Evolutionary conservation across 2,113 vertebrate species (phyloP).

Genomic region (Rhinolophus sinicus): DNA sequence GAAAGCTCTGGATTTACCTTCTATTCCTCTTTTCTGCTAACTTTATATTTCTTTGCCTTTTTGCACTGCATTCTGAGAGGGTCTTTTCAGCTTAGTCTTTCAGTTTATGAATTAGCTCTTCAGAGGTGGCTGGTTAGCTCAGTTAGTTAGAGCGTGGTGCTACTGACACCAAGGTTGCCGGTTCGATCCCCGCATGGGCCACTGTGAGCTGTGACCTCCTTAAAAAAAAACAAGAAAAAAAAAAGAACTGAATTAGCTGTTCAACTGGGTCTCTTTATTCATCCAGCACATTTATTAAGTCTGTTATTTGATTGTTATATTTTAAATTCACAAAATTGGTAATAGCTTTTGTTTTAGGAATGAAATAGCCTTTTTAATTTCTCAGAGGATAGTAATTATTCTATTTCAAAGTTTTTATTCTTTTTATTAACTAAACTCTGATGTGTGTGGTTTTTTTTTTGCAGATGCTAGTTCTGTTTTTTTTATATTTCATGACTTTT

Average conservation of each 20-base stretch:
- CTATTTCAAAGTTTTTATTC: neutral
- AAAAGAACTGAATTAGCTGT: neutral
- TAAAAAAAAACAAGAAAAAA: too few relatives aligned
- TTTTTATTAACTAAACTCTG: neutral
- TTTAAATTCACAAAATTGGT: slow-evolving; percentile 12
- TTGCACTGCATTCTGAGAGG: neutral
- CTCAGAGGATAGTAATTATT: neutral
- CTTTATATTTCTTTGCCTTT: neutral
- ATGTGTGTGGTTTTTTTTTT: neutral
- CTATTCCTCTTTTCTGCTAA: neutral
- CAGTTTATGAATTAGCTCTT: slow-evolving; percentile 1
- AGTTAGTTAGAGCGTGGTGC: too few relatives aligned
- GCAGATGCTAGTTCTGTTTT: neutral
- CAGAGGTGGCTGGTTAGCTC: neutral
- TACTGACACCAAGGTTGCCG: too few relatives aligned
- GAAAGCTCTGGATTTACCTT: neutral
- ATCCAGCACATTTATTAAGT: neutral
- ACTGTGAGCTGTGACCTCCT: too few relatives aligned
- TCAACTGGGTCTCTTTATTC: neutral
- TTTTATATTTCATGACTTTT: neutral
- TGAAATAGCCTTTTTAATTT: slow-evolving; percentile 7
- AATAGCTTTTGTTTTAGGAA: slow-evolving; percentile 17
- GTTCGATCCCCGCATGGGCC: too few relatives aligned
- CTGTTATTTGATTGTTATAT: neutral
- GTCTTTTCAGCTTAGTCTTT: neutral